Evolutionary conservation across 1,140 invertebrate species (phyloP).

Genomic region (Vanessa tameamea): DNA sequence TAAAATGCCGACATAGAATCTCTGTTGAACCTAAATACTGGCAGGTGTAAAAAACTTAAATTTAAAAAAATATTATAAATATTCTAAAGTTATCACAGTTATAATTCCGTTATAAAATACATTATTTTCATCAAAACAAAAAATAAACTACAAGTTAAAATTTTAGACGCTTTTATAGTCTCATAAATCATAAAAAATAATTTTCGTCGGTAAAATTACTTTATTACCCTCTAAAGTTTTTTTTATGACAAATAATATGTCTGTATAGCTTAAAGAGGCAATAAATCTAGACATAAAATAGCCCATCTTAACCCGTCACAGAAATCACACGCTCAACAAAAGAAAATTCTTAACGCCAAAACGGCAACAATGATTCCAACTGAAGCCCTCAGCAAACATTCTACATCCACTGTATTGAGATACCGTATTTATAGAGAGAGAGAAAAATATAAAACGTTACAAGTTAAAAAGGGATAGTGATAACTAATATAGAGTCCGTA

Average conservation of each 20-base stretch:
- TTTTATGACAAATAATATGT: neutral
- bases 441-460: conserved; percentile 33
- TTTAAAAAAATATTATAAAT: no score
- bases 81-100: no score
- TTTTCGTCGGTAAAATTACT: neutral
- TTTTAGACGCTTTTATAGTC: no score
- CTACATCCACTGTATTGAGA: conserved; percentile 58
- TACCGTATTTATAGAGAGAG: conserved; percentile 50
- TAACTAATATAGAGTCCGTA: conserved; percentile 27
- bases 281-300: conserved; percentile 24
- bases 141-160: no score
- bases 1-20: no score
- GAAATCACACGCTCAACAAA: conserved; percentile 49
- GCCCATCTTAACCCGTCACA: conserved; percentile 35
- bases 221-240: neutral
- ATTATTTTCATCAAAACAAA: no score
- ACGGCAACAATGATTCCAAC: conserved; percentile 67
- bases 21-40: no score
- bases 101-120: no score
- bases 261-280: neutral
- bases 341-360: conserved; percentile 61
- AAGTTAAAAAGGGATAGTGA: conserved; percentile 43
- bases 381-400: conserved; percentile 62
- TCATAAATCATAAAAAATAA: no score
- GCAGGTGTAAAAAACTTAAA: no score